Evolutionary conservation across 2,113 vertebrate species (phyloP), one percentile per base, ranked within the genome.

Genomic region (Seriola quinqueradiata): DNA sequence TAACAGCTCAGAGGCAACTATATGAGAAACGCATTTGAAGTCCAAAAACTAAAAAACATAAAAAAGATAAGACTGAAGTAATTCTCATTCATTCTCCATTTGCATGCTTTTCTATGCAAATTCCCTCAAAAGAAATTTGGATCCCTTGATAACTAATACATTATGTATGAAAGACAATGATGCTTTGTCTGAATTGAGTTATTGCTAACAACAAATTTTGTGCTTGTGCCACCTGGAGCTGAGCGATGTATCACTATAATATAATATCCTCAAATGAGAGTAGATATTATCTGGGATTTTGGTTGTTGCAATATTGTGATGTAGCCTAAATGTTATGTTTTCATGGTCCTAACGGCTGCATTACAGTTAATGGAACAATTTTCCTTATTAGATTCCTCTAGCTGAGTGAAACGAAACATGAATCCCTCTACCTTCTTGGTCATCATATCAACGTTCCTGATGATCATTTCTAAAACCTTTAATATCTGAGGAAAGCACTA

Each of bases 221-320:
- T 54, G 59, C 25, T 55, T 3, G 6, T 61, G 65, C 75, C 69
- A 84, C 77, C 75, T 79, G 61, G 46, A 83, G 52, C 23, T 36
- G 40, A 13, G 19, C 55, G 0, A 60, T 40, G 28, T 36, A 71
- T 77, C 65, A 69, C 23, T 75, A 76, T 70, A 70, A 75, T 54
- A 65, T 23, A 76, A 72, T 67, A 75, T 55, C 42, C 52, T 81
- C 44, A 82, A 88, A 90, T 79, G 74, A 85, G 71, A 82, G n/a
- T n/a, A 66, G 86, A 86, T 71, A 84, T 88, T 80, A 82, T 81
- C 34, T 32, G 54, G 76, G 79, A 85, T 87, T 83, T 71, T 42
- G 54, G 71, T 48, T 64, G 44, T 66, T 40, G 48, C 76, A 75
- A 82, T 77, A 79, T 75, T 74, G 52, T 70, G 23, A 87, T 81